Evolutionary conservation across 2,888 invertebrate genomes (phyloP), one percentile per base, ranked within the genome.

Genomic region (Monochamus alternatus): DNA sequence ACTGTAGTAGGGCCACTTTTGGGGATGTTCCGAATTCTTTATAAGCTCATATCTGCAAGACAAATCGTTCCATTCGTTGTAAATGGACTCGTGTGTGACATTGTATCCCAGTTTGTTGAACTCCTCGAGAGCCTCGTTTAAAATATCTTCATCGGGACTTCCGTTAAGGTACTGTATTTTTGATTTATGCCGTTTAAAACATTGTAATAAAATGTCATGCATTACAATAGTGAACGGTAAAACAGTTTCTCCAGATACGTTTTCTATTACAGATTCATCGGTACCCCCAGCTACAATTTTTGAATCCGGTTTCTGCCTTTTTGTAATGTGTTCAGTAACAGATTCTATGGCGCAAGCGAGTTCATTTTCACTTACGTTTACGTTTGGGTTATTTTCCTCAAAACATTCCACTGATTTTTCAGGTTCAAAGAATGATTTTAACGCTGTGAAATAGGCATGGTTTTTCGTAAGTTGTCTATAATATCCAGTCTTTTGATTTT

Each of bases 31-130:
- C 14, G 31, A 72, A 22, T 63, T 71, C 60, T 77, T 74, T 47
- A 77, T 62, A 38, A 77, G 67, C 44, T 77, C 77, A 52, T 77
- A 74, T 55, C 74, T 68, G 31, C 68, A 71, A 22, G 52, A 62
- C 14, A 76, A 68, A 67, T 76, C 76, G 60, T 76, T 76, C 76
- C 76, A 76, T 68, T 76, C 76, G 66, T 76, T 77, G 14, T 51
- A 68, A 67, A 77, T 77, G 5, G 31, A 51, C 8, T 74, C 55
- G n/a, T 68, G 44, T 9, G 77, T 69, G 9, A 74, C 38, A 58
- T 65, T 30, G 30, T 60, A 65, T 9, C 68, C 72, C 22, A 72
- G 43, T 68, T 68, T 74, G 52, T 63, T 43, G 8, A 74, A 76
- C 22, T 74, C 67, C 10, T 74, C 74, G 5, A 66, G 5, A 14